Conservation (phyloP, 2,113 vertebrate species). For the Oncorhynchus tshawytscha region DNA sequence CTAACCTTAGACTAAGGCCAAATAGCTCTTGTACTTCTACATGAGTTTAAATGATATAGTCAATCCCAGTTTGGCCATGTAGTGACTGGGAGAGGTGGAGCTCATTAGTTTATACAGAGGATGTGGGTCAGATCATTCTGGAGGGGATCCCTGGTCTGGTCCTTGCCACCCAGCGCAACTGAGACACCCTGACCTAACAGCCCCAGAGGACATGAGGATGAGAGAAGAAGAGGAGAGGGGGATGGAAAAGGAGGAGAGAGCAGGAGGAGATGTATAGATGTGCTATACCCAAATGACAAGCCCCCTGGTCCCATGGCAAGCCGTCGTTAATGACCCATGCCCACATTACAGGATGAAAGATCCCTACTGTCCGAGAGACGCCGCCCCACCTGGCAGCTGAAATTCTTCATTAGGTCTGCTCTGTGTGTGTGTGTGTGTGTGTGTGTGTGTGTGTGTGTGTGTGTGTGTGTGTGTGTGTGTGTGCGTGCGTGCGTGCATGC, state of each 20-base stretch:
- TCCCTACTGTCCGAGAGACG: constrained; percentile 76
- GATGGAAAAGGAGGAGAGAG: constrained; percentile 60
- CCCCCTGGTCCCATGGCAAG: constrained; percentile 84
- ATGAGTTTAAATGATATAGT: no score
- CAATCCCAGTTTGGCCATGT: no score
- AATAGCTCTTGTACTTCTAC: no score
- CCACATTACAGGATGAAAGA: constrained; percentile 88
- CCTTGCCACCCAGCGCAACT: constrained; percentile 8
- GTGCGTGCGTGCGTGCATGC: no score
- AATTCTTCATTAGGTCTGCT: constrained; percentile 82
- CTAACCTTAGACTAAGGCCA: no score
- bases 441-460: no score
- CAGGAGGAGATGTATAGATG: constrained; percentile 66
- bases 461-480: no score
- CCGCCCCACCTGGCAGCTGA: constrained; percentile 76
- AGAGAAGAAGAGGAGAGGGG: no score
- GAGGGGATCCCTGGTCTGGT: constrained; percentile 8
- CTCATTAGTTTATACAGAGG: constrained; percentile 30
- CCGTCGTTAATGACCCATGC: constrained; percentile 88
- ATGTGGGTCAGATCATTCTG: constrained; percentile 65
- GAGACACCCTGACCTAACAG: neutral
- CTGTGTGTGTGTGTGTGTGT: neutral
- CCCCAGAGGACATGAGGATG: no score
- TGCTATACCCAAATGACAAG: constrained; percentile 54
- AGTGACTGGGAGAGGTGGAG: constrained; percentile 28